Conservation (phyloP, 2,888 invertebrate species). For the Terebella lapidaria region DNA sequence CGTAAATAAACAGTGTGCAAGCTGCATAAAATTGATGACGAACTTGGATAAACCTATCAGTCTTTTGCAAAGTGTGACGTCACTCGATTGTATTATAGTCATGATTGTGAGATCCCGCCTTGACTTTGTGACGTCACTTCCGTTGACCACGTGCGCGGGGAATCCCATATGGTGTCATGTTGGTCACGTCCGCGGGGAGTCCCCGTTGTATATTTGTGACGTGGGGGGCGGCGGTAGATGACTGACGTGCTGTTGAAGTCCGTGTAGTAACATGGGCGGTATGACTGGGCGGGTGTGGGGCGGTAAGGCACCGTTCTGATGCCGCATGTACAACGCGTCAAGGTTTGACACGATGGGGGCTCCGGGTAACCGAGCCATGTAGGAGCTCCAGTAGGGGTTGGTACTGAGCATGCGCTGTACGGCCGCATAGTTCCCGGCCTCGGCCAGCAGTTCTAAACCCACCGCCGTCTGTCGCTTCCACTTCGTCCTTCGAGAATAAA, state of each 20-base stretch:
- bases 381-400: constrained; percentile 53
- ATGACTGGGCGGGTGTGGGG: constrained; percentile 34
- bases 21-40: too few relatives aligned
- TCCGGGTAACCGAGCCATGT: constrained; percentile 37
- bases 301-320: constrained; percentile 7
- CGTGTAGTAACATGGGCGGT: constrained; percentile 43
- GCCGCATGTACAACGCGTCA: constrained; percentile 37
- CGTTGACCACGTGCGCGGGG: too few relatives aligned
- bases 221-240: not conserved
- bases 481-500: constrained; percentile 72
- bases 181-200: not conserved
- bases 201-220: not conserved
- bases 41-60: too few relatives aligned
- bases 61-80: too few relatives aligned
- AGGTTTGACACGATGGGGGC: constrained; percentile 35
- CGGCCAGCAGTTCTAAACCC: constrained; percentile 90
- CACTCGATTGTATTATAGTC: too few relatives aligned
- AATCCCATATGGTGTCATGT: too few relatives aligned
- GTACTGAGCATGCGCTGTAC: constrained; percentile 74
- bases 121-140: too few relatives aligned
- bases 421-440: constrained; percentile 97
- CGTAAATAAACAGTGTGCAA: too few relatives aligned
- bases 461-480: constrained; percentile 99
- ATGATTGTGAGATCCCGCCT: too few relatives aligned
- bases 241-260: constrained; percentile 23